Conservation (phyloP, 2,888 invertebrate species). For the Drosophila maculinotata region DNA sequence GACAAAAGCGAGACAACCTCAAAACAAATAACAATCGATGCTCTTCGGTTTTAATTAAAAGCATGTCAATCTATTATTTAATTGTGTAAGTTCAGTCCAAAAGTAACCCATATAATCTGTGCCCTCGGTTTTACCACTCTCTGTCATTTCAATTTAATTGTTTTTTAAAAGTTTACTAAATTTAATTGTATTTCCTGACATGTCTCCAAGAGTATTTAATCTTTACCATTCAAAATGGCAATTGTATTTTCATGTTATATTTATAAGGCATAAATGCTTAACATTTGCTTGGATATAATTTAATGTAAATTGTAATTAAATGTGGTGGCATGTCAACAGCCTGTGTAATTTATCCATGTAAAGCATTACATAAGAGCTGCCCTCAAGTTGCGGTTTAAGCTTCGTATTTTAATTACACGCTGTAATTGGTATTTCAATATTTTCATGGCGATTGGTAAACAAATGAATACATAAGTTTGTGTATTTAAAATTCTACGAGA, state of each 20-base stretch:
- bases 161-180: too few relatives aligned
- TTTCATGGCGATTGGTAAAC: background rate
- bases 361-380: background rate
- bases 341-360: background rate
- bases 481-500: too few relatives aligned
- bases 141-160: too few relatives aligned
- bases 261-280: slow-evolving; percentile 2
- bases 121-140: too few relatives aligned
- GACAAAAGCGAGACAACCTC: background rate
- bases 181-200: too few relatives aligned
- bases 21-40: background rate
- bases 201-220: background rate
- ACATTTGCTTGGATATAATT: background rate
- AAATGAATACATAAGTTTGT: too few relatives aligned
- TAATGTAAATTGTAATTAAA: slow-evolving; percentile 2
- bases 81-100: too few relatives aligned
- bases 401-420: background rate
- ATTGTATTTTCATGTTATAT: background rate
- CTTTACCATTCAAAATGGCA: background rate
- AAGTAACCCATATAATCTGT: too few relatives aligned
- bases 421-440: background rate
- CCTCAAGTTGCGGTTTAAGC: background rate
- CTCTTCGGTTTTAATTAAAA: slow-evolving; percentile 25
- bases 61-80: slow-evolving; percentile 14
- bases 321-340: background rate